Evolutionary conservation across 2,888 invertebrate genomes (phyloP), one percentile per base, ranked within the genome.

Genomic region (Acanthoscelides obtectus): DNA sequence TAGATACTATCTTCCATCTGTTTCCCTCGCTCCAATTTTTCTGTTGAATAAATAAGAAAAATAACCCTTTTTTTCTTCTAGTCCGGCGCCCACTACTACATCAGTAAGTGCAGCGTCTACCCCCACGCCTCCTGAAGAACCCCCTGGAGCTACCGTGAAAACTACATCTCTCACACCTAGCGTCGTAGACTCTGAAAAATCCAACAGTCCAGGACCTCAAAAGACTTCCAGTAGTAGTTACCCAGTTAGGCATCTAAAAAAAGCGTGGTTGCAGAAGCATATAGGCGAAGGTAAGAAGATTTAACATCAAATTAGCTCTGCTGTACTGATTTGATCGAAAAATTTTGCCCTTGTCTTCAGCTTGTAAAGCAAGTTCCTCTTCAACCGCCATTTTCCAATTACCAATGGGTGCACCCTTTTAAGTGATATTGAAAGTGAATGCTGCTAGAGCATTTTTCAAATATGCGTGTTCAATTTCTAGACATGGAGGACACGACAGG

Each of bases 241-340:
- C 75, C 93, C 93, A 0, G 92, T 93, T 69, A 89, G 95, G 74
- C 95, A 95, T 83, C 87, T 95, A 77, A 96, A 96, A 85, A 96
- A 96, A 82, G 95, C 95, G 1, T 96, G 95, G 96, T 87, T 96
- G 20, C 94, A 95, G 83, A 88, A 95, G 81, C 95, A 96, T 86
- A 94, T 92, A 0, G 93, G 93, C 22, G 93, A 93, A 75, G 92
- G 64, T 63, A 45, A 12, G 45, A 45, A 45, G 12, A n/a, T n/a
- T 21, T n/a, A n/a, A n/a, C n/a, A n/a, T n/a, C n/a, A n/a, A n/a
- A n/a, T n/a, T n/a, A n/a, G n/a, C n/a, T n/a, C n/a, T n/a, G n/a
- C n/a, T n/a, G n/a, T n/a, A n/a, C n/a, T n/a, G n/a, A n/a, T n/a
- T n/a, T n/a, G n/a, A n/a, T n/a, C n/a, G n/a, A n/a, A n/a, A n/a